Conservation (phyloP, 1,140 invertebrate genomes). For the Zelostemma sp. region DNA sequence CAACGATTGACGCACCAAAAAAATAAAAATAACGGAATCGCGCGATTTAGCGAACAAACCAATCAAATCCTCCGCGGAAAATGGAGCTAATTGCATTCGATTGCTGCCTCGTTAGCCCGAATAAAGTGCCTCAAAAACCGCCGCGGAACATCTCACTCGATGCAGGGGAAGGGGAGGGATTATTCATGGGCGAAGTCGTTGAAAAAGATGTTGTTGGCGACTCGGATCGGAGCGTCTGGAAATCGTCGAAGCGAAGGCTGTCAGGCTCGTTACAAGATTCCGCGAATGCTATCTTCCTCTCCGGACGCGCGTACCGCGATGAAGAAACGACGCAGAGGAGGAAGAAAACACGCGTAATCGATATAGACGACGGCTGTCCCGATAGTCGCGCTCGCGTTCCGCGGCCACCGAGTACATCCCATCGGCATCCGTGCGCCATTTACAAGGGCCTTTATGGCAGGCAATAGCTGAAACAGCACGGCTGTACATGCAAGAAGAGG, state of each 20-base stretch:
- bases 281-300: slow-evolving; percentile 52
- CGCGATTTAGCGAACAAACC: no score
- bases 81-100: no score
- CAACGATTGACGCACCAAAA: no score
- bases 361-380: slow-evolving; percentile 13
- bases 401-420: slow-evolving; percentile 13
- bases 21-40: no score
- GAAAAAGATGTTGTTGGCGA: no score
- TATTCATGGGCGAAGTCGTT: no score
- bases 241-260: slow-evolving; percentile 44
- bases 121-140: no score
- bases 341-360: slow-evolving; percentile 19
- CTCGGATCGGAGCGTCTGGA: slow-evolving; percentile 27
- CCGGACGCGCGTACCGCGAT: slow-evolving; percentile 3
- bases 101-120: no score
- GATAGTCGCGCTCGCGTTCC: slow-evolving; percentile 8
- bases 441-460: slow-evolving; percentile 13
- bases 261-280: slow-evolving; percentile 55
- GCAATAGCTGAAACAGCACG: slow-evolving; percentile 6
- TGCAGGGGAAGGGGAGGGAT: no score
- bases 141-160: no score
- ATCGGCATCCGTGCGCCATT: slow-evolving; percentile 15
- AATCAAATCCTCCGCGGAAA: no score
- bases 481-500: slow-evolving; percentile 10
- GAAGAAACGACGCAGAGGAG: slow-evolving; percentile 3